A percentile compares a stretch with the other conserved stretches of the same genome.
These are phyloP conservation scores for Autographa pulchrina DNA, from an alignment of 2,888 invertebrate species.

Conservation along the genomic window DNA sequence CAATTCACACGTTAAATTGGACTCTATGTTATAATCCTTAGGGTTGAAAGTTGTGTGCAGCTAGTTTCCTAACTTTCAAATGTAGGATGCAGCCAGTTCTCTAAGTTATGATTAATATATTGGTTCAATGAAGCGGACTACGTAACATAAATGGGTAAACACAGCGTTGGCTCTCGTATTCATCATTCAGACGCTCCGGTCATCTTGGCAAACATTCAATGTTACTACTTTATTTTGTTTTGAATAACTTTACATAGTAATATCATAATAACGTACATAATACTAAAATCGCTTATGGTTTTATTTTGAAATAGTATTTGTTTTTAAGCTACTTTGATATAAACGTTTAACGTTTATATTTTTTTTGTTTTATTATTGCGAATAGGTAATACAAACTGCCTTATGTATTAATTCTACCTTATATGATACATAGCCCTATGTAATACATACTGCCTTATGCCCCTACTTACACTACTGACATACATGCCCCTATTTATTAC, in stretches of 20 bases:
- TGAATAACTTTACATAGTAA: slow-evolving; percentile 29
- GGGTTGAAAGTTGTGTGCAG: slow-evolving; percentile 43
- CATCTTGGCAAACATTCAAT: slow-evolving; percentile 36
- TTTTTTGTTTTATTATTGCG: too few species aligned
- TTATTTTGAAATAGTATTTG: too few species aligned
- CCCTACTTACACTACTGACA: too few species aligned
- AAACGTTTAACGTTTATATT: too few species aligned
- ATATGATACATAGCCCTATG: too few species aligned
- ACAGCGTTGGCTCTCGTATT: slow-evolving; percentile 24
- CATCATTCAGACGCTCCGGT: slow-evolving; percentile 29
- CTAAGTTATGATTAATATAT: slow-evolving; percentile 71
- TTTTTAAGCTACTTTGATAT: too few species aligned
- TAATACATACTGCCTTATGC: too few species aligned
- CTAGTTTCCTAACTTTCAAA: slow-evolving; percentile 51
- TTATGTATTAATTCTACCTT: too few species aligned
- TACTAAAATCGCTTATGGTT: too few species aligned
- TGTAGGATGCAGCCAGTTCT: slow-evolving; percentile 63
- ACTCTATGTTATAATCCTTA: background rate
- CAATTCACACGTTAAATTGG: slow-evolving; percentile 30
- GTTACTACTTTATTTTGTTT: slow-evolving; percentile 19
- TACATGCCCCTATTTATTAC: too few species aligned
- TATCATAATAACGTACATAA: slow-evolving; percentile 6
- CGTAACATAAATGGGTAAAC: slow-evolving; percentile 42
- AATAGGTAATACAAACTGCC: too few species aligned
- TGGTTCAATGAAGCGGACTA: slow-evolving; percentile 56